Evolutionary conservation across 1,140 invertebrate species (phyloP).

Genomic region (Streblospio benedicti): DNA sequence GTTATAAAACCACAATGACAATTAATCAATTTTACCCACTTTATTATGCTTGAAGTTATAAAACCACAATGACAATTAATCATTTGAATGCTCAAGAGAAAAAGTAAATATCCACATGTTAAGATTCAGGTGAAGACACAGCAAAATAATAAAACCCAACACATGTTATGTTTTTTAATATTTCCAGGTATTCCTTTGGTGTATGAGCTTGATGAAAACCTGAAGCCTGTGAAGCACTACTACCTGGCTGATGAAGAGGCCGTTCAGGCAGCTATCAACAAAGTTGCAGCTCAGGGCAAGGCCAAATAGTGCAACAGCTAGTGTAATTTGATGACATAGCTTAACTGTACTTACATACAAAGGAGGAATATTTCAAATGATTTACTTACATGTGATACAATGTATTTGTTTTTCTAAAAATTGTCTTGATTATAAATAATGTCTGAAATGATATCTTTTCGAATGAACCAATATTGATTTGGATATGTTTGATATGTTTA

Average conservation of each 20-base stretch:
- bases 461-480: too few species aligned
- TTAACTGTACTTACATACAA: too few species aligned
- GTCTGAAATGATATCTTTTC: too few species aligned
- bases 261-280: conserved; percentile 49
- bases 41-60: too few species aligned
- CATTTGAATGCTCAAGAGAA: background rate
- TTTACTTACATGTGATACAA: too few species aligned
- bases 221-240: conserved; percentile 80
- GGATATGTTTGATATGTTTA: too few species aligned
- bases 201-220: conserved; percentile 81
- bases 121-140: background rate
- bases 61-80: background rate
- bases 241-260: conserved; percentile 92
- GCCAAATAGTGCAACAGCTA: too few species aligned
- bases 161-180: background rate
- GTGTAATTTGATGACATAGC: too few species aligned
- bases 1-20: background rate
- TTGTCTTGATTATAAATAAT: too few species aligned
- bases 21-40: background rate
- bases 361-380: too few species aligned
- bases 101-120: background rate
- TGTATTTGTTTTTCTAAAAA: too few species aligned
- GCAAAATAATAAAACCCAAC: background rate
- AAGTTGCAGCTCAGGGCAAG: background rate
- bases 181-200: conserved; percentile 70